Base-by-base conservation (phyloP, 2,113 vertebrate species). In the Apeltes quadracus region DNA sequence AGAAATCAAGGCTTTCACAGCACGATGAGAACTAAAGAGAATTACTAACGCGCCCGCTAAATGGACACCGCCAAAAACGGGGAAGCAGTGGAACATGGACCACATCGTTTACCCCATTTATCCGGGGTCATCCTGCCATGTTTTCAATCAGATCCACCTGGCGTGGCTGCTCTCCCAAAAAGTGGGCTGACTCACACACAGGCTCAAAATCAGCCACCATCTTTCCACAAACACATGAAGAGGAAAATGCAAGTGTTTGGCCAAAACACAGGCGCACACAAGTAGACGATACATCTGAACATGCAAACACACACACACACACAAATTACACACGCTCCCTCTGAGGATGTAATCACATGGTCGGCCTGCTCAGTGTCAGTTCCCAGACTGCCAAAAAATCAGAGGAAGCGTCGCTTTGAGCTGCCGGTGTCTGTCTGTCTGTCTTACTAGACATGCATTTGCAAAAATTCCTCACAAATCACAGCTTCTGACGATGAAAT, bases 391-490 rank as follows among this genome's bases (percentile, higher is more conserved):
- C 69, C 69, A 3, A 1, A 1, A 70, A 69, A 75, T 54, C 62
- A 74, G 38, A 91, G 91, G 93, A 95, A 95, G 90, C 75, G 34
- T 81, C 77, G 84, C 87, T 34, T 66, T 91, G 80, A 94, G 83
- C 58, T 87, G 83, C 77, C 85, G 72, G 63, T 80, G 55, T 61
- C 38, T 46, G 50, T 44, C 38, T 46, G 50, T 44, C 25, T 51
- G 46, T 43, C 34, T 13, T 32, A 5, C 18, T 6, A 25, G 22
- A 56, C 18, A 23, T 55, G 10, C 92, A 93, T 94, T 70, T 91
- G 92, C 87, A 81, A 63, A 77, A 36, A 94, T 91, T 94, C 93
- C 94, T 94, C 88, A 93, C 20, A 59, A 63, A 64, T 83, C 57
- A 63, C 36, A 72, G 46, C 14, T 64, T 23, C 7, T 20, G 54